Conservation (phyloP, 1,140 invertebrate species). For the Drepana arcuata region DNA sequence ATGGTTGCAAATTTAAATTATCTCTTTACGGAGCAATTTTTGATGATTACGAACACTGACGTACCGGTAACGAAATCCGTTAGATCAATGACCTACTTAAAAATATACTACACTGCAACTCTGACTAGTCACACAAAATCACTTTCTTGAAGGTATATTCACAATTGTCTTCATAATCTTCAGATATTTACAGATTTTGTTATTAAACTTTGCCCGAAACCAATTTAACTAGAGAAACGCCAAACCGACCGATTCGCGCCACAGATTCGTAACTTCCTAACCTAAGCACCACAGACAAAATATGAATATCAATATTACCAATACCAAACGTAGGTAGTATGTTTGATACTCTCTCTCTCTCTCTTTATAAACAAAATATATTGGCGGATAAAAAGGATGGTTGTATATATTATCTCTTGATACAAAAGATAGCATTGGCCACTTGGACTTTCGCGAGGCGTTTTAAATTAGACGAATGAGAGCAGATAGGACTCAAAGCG, state of each 20-base stretch:
- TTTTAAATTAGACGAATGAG: no score
- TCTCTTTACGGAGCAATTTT: constrained; percentile 7
- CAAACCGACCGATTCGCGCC: constrained; percentile 30
- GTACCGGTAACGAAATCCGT: constrained; percentile 66
- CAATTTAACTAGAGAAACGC: constrained; percentile 30
- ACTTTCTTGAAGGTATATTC: constrained; percentile 19
- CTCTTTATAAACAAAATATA: no score
- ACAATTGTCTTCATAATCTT: constrained; percentile 29
- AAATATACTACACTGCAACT: constrained; percentile 39
- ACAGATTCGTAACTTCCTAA: background rate
- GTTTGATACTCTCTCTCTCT: no score
- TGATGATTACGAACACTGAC: constrained; percentile 34
- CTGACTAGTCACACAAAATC: constrained; percentile 11
- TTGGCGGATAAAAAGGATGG: no score
- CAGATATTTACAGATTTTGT: constrained; percentile 52
- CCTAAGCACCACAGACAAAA: no score
- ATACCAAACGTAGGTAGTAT: no score
- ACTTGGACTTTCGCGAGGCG: no score
- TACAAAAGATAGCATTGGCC: no score
- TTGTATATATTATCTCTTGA: no score
- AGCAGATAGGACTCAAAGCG: no score
- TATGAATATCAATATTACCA: no score
- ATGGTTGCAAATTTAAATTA: constrained; percentile 4
- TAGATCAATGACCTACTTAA: constrained; percentile 37
- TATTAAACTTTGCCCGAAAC: constrained; percentile 25